These are phyloP conservation scores for Capreolus pygargus DNA, from an alignment of 2,113 vertebrate species.

Conservation along the genomic window DNA sequence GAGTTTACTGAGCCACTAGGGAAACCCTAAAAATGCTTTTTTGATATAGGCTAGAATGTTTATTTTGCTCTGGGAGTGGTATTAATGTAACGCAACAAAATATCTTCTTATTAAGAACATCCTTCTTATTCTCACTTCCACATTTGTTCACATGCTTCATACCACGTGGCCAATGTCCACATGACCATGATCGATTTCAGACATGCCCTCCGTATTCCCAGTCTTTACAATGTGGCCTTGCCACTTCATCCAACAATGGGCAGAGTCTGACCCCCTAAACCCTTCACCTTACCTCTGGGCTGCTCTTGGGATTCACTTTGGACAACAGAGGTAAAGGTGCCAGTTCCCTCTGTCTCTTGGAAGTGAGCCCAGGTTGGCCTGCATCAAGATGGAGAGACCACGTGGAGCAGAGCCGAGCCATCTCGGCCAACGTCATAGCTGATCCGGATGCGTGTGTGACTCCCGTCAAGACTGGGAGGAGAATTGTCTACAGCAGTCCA, in stretches of 20 bases:
- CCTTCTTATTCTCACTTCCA: not conserved
- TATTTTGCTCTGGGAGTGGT: not conserved
- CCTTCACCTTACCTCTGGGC: not conserved
- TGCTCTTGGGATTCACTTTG: not conserved
- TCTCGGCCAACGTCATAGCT: not conserved
- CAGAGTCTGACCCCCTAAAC: not conserved
- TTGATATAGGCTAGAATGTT: not conserved
- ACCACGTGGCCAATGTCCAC: accelerated
- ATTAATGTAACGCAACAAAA: not conserved
- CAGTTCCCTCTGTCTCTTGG: not conserved
- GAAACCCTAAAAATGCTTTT: not conserved
- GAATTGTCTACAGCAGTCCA: not conserved
- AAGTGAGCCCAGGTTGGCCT: not conserved
- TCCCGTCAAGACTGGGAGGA: not conserved
- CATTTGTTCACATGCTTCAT: not conserved
- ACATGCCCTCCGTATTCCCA: not conserved
- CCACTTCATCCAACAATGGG: not conserved
- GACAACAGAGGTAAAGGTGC: not conserved
- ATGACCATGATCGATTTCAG: not conserved
- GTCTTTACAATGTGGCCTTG: not conserved
- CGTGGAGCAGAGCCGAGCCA: not conserved
- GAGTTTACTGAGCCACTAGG: not conserved
- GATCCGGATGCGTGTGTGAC: not conserved
- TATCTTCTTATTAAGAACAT: not conserved
- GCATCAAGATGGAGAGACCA: not conserved